These are phyloP conservation scores for Spinus olivaceus DNA, from an alignment of 2,797 vertebrate species.

Conservation along the genomic window DNA sequence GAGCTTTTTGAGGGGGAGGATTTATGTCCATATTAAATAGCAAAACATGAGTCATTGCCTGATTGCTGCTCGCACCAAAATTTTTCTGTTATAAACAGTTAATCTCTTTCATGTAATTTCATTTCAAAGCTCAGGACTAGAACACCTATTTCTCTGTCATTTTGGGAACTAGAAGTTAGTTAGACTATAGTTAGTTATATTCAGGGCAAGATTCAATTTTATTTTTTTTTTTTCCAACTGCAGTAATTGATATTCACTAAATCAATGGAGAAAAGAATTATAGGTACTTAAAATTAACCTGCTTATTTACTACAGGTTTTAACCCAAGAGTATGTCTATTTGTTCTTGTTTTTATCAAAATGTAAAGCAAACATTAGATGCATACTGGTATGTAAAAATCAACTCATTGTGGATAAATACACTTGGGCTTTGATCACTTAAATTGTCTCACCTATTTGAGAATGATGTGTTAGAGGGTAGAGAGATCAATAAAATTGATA, in stretches of 20 bases:
- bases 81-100: conserved; percentile 38
- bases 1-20: conserved; percentile 56
- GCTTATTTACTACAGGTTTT: neutral
- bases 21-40: conserved; percentile 63
- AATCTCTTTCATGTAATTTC: conserved; percentile 27
- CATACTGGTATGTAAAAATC: neutral
- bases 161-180: neutral
- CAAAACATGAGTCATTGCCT: conserved; percentile 55
- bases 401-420: neutral
- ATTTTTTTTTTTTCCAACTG: neutral
- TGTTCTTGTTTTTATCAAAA: neutral
- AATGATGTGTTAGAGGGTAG: neutral
- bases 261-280: neutral
- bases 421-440: neutral
- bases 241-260: neutral
- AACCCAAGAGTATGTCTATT: neutral
- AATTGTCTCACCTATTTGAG: neutral
- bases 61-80: conserved; percentile 16
- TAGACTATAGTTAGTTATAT: neutral
- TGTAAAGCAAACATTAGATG: neutral
- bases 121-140: conserved; percentile 10
- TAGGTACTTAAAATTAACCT: neutral
- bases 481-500: neutral
- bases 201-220: neutral
- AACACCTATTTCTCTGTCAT: neutral